phyloP scores from a whole-genome alignment of 2,113 vertebrate genomes.

The Spheniscus mendiculus region DNA sequence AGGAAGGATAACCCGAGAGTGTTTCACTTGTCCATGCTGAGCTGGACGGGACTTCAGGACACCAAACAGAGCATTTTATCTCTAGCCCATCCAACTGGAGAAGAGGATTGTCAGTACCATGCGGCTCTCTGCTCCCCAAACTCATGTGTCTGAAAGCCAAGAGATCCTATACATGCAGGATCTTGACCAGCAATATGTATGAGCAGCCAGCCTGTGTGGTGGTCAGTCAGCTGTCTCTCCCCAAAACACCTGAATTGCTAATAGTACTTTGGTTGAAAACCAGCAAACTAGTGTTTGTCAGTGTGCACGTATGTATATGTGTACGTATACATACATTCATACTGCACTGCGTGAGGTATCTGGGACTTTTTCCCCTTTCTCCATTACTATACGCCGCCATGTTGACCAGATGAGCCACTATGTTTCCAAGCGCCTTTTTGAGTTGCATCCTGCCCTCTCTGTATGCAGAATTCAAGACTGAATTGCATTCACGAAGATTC shows the following conservation, averaged over 20 bases:
- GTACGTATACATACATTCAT: background rate
- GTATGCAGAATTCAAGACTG: background rate
- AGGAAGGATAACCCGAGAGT: too few species aligned
- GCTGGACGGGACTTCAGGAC: background rate
- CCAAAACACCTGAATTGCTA: background rate
- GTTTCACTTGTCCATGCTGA: accelerated
- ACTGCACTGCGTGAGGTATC: accelerated
- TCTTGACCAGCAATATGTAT: background rate
- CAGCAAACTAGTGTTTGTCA: background rate
- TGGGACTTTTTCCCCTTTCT: background rate
- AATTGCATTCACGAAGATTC: background rate
- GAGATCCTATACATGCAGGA: background rate
- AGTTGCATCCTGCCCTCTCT: background rate
- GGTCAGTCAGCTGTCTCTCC: background rate
- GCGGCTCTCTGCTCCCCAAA: accelerated
- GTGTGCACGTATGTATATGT: accelerated
- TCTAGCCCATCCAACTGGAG: background rate
- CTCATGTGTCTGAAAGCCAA: background rate
- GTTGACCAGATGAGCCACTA: background rate
- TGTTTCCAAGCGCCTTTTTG: background rate
- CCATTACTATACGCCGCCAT: accelerated
- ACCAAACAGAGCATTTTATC: background rate
- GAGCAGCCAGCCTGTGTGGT: background rate
- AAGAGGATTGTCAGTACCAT: background rate
- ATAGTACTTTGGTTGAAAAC: background rate